These are phyloP conservation scores for Bagarius yarrelli DNA, from an alignment of 2,113 vertebrate genomes.

Conservation along the genomic window DNA sequence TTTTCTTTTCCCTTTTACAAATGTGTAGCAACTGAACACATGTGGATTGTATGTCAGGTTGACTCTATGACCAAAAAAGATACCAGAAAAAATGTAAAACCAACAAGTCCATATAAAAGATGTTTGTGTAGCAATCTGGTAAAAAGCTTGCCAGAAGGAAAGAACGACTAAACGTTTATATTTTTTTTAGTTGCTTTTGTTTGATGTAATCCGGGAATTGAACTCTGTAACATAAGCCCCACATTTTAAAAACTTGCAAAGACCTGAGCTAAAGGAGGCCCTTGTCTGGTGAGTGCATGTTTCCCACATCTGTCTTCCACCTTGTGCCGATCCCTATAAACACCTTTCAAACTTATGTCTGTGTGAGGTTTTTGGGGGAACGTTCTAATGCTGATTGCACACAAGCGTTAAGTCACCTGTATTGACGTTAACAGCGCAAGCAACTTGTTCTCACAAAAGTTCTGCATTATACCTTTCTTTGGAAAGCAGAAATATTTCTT, in stretches of 20 bases:
- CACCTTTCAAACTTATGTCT: slow-evolving; percentile 73
- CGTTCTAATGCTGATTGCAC: slow-evolving; percentile 75
- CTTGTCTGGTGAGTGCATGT: slow-evolving; percentile 73
- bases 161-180: slow-evolving; percentile 21
- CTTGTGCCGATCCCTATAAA: slow-evolving; percentile 77
- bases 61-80: background rate
- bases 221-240: slow-evolving; percentile 76
- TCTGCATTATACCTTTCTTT: slow-evolving; percentile 61
- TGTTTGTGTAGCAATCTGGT: background rate
- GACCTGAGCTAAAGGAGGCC: slow-evolving; percentile 72
- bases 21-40: slow-evolving; percentile 14
- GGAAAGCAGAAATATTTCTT: slow-evolving; percentile 60
- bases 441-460: slow-evolving; percentile 62
- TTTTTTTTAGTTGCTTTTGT: slow-evolving; percentile 58
- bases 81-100: background rate
- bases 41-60: slow-evolving; percentile 1
- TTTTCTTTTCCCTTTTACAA: background rate
- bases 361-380: slow-evolving; percentile 68
- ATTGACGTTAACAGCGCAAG: slow-evolving; percentile 71
- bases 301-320: slow-evolving; percentile 79
- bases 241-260: slow-evolving; percentile 65
- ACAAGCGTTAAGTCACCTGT: slow-evolving; percentile 77
- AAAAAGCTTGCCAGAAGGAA: background rate
- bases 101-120: background rate
- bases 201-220: slow-evolving; percentile 81